phyloP scores from a whole-genome alignment of 1,140 invertebrate species.

The Ditylenchus dipsaci region DNA sequence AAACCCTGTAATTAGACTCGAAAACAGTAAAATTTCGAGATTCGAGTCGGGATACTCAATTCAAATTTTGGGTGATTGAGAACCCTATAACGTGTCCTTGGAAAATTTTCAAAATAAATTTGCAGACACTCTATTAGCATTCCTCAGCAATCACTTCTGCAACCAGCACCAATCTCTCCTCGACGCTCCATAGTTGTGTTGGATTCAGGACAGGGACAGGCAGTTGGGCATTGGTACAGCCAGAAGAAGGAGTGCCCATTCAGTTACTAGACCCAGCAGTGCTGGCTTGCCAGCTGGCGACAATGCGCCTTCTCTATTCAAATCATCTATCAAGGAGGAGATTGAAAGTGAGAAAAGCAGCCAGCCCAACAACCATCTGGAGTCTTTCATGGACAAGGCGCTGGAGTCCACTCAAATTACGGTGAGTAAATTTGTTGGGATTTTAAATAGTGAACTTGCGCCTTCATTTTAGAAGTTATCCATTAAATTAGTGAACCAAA shows the following conservation, averaged over 20 bases:
- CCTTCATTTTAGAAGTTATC: too few species aligned
- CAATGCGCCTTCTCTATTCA: background rate
- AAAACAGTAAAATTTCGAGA: too few species aligned
- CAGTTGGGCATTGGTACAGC: background rate
- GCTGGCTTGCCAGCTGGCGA: background rate
- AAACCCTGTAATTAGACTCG: too few species aligned
- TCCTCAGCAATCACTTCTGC: background rate
- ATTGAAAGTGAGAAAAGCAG: background rate
- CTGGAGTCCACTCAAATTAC: background rate
- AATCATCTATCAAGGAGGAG: background rate
- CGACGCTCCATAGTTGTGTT: constrained; percentile 5
- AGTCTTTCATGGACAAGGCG: background rate
- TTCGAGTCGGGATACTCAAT: too few species aligned
- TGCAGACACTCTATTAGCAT: background rate
- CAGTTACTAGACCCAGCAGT: background rate
- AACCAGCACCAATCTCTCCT: constrained; percentile 10
- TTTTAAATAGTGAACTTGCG: too few species aligned
- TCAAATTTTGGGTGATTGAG: too few species aligned
- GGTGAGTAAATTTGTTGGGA: too few species aligned
- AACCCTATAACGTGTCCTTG: too few species aligned
- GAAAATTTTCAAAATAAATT: too few species aligned
- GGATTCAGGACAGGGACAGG: constrained; percentile 18
- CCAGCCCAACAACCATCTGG: background rate
- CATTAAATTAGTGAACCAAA: too few species aligned
- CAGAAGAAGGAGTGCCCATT: background rate